A percentile compares a stretch with the other conserved stretches of the same genome.
These are phyloP conservation scores for Verasper variegatus DNA, from an alignment of 2,113 vertebrate species.

Conservation along the genomic window DNA sequence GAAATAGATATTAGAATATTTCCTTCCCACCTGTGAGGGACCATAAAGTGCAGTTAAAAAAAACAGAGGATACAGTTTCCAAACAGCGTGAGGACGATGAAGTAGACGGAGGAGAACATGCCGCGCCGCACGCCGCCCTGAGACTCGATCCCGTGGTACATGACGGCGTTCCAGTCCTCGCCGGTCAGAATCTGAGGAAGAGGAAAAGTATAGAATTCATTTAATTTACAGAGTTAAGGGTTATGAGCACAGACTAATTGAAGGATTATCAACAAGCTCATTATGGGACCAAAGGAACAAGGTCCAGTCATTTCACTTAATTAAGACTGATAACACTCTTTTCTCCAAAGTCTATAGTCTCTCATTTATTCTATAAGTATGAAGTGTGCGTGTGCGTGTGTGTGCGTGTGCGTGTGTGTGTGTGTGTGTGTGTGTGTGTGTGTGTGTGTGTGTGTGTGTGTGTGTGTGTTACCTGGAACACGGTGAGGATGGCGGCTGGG, in stretches of 20 bases:
- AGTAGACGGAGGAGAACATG: conserved; percentile 97
- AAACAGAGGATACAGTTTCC: conserved; percentile 96
- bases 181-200: conserved; percentile 91
- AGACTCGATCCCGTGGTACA: conserved; percentile 97
- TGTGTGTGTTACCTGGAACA: conserved; percentile 87
- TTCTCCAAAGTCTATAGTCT: conserved; percentile 10
- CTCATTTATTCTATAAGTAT: conserved; percentile 18
- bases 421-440: too few species aligned
- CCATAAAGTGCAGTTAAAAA: too few species aligned
- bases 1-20: too few species aligned
- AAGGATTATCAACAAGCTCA: conserved; percentile 58
- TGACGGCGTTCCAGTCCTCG: conserved; percentile 98
- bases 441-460: too few species aligned
- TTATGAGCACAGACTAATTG: conserved; percentile 58
- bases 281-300: conserved; percentile 40
- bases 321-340: conserved; percentile 50
- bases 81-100: conserved; percentile 96
- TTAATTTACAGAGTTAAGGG: conserved; percentile 38
- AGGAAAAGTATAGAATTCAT: conserved; percentile 37
- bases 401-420: too few species aligned
- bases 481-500: conserved; percentile 95
- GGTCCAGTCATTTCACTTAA: conserved; percentile 48
- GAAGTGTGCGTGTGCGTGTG: too few species aligned
- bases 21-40: too few species aligned
- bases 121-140: conserved; percentile 93